phyloP scores from a whole-genome alignment of 2,113 vertebrate genomes.

The Taxidea taxus region DNA sequence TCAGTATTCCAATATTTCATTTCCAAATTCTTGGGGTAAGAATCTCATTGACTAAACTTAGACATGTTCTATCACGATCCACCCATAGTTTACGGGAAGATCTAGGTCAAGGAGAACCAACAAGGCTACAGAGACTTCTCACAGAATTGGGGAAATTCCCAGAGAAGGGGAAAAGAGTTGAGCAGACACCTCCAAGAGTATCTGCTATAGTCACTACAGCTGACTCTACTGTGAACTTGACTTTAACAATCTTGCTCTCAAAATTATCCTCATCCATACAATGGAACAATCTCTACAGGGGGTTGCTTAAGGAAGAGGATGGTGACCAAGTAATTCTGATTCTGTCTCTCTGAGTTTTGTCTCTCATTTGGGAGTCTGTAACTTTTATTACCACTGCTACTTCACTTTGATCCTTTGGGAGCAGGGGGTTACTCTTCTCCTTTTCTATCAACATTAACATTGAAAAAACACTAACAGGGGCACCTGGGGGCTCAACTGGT shows the following conservation, averaged over 20 bases:
- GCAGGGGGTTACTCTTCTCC: not conserved
- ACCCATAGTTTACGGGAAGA: not conserved
- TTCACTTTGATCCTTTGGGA: not conserved
- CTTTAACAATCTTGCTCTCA: not conserved
- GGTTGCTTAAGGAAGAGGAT: not conserved
- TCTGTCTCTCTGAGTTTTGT: not conserved
- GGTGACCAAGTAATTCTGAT: not conserved
- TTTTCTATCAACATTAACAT: not conserved
- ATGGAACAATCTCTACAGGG: not conserved
- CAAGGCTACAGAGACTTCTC: not conserved
- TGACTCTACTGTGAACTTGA: not conserved
- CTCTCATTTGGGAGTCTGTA: not conserved
- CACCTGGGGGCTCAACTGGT: too few relatives aligned
- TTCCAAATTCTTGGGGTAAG: not conserved
- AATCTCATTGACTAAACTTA: slow-evolving; percentile 10
- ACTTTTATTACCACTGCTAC: not conserved
- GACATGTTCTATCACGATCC: not conserved
- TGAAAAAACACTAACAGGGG: not conserved
- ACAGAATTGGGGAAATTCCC: not conserved
- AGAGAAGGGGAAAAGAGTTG: not conserved
- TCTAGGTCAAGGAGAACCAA: not conserved
- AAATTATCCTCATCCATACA: not conserved
- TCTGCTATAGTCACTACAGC: not conserved
- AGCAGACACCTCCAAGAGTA: not conserved
- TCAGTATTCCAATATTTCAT: not conserved